A percentile compares a stretch with the other conserved stretches of the same genome.
These are phyloP conservation scores for Dioctria rufipes DNA, from an alignment of 2,888 invertebrate species.

Conservation along the genomic window DNA sequence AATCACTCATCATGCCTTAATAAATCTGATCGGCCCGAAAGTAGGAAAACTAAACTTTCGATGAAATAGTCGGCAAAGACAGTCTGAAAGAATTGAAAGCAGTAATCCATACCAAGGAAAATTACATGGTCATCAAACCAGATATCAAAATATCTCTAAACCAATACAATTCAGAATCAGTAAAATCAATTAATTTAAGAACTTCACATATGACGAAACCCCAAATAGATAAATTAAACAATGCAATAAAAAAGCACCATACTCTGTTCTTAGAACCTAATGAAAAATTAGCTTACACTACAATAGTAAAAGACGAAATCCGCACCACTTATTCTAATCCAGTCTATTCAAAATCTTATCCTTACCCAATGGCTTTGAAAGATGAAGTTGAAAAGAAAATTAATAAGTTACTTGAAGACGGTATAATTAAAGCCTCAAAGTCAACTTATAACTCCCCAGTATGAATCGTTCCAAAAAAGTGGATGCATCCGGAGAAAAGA, in stretches of 20 bases:
- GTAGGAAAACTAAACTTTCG: no score
- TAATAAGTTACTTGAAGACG: conserved; percentile 38
- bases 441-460: conserved; percentile 58
- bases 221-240: background rate
- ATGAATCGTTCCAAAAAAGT: conserved; percentile 51
- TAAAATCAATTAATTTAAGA: conserved; percentile 10
- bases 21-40: no score
- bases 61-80: no score
- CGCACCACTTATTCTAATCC: conserved; percentile 17
- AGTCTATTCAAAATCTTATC: conserved; percentile 37
- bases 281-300: conserved; percentile 4
- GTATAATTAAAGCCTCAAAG: conserved; percentile 56
- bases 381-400: conserved; percentile 34
- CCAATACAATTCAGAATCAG: conserved; percentile 11
- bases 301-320: conserved; percentile 11
- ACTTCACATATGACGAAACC: background rate
- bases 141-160: background rate
- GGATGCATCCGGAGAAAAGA: conserved; percentile 54
- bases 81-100: background rate
- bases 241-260: background rate
- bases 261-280: conserved; percentile 17
- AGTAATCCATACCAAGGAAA: background rate
- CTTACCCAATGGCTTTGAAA: conserved; percentile 32
- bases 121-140: background rate
- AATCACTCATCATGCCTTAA: no score